Percentiles rank a stretch among this genome's conserved stretches.
Conservation (phyloP, 2,113 vertebrate species). For the Odocoileus virginianus region DNA sequence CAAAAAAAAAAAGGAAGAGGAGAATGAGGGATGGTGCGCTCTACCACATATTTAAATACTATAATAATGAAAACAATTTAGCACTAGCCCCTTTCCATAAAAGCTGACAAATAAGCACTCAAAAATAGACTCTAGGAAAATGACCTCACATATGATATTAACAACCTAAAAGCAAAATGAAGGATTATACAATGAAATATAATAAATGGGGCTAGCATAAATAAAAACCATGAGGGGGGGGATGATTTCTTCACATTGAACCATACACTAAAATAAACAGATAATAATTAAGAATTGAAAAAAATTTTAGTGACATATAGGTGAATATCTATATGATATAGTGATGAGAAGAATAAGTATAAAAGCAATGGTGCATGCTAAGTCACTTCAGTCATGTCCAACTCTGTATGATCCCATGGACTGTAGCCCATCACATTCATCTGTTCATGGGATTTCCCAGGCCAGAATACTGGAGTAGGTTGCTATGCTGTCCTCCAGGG, state of each 20-base stretch:
- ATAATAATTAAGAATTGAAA: background rate
- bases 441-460: background rate
- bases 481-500: background rate
- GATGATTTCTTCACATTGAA: background rate
- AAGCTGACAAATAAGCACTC: background rate
- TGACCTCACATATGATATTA: background rate
- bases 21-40: background rate
- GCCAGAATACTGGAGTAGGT: background rate
- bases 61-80: conserved; percentile 17
- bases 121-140: background rate
- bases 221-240: background rate
- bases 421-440: background rate
- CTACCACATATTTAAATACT: background rate
- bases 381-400: background rate
- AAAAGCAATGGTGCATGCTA: background rate
- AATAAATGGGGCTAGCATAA: background rate
- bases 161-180: background rate
- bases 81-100: background rate
- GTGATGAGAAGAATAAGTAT: background rate
- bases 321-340: background rate
- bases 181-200: background rate
- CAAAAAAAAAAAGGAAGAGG: background rate
- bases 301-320: background rate
- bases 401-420: background rate
- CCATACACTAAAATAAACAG: background rate